Evolutionary conservation across 2,888 invertebrate genomes (phyloP), one percentile per base, ranked within the genome.

Genomic region (Eumacrocentrus americanus): DNA sequence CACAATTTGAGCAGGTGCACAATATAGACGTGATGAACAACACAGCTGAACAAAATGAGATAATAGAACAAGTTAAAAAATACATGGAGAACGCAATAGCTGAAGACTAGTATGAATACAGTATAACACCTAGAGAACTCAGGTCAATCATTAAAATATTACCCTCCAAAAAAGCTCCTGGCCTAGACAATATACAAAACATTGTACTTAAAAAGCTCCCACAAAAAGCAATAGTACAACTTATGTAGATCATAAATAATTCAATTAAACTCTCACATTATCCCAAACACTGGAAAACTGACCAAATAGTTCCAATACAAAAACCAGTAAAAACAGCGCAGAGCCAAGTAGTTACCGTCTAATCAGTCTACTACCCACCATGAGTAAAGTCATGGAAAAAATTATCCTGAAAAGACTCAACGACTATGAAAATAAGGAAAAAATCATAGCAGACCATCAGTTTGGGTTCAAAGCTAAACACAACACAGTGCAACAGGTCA

Each of bases 401-500:
- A n/a, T 65, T 1, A 65, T 67, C 2, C 51, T 44, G 3, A 53
- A 38, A 18, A 47, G 60, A 42, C 18, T 75, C 1, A 60, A 61
- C 7, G 38, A 48, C 2, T 42, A 54, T 14, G 50, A 69, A 6
- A 51, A 25, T 6, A 57, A 29, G 63, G 62, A 66, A 12, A 62
- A 64, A 7, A 64, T 59, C 1, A 40, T 59, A 14, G 58, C 57
- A 5, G 22, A 64, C 12, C 9, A 62, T 23, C 70, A 73, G 58
- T 73, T 73, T 60, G 75, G 74, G 2, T 78, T 77, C 61, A 62
- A 72, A 22, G 40, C 59, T 1, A 63, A 62, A 35, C 74, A 74
- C 42, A 70, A 62, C 22, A 74, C 76, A 3, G 61, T 62, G 2
- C 67, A 68, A 37, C 75, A 75, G 58, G 54, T 76, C 2, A 57